Base-by-base conservation (phyloP, 2,888 invertebrate species). In the Plagodis pulveraria region DNA sequence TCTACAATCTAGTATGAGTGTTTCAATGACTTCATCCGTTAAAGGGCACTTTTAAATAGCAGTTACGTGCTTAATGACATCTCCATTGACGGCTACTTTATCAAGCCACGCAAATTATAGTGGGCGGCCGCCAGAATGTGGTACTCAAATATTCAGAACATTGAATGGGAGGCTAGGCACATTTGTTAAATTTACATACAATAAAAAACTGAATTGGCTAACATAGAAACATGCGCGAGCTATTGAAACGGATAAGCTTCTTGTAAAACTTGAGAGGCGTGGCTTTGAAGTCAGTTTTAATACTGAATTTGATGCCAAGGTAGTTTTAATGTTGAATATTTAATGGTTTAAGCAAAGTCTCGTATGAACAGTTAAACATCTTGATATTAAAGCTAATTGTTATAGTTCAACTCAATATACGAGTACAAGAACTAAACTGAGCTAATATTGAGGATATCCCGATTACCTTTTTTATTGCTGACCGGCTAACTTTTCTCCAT, bases 181-280 rank as follows among this genome's bases (percentile, higher is more conserved):
- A 77, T 83, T 79, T 80, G 80, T 79, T 76, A 72, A 67, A 86
- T 89, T 89, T 83, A 74, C 89, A 89, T 88, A 89, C 89, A 89
- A 90, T 86, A 67, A 35, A 50, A 53, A 48, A 12, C 38, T 32
- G 54, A 43, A 54, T 46, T 12, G 45, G 12, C 50, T 42, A 34
- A 50, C 50, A 50, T 41, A 34, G 36, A 11, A n/a, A 0, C 6
- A 40, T 44, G 11, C 33, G 44, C 51, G 43, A 43, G 48, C 55
- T 41, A 42, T 42, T 40, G 70, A 68, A 69, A 65, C 61, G 65
- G 66, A 56, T 48, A 60, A 35, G 56, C 60, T 61, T 51, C 57
- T 62, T 57, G 57, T 57, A 46, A 62, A 61, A 62, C 47, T 49
- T 62, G 43, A 33, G 41, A 48, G 60, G 56, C 56, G 60, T 61